A percentile compares a stretch with the other conserved stretches of the same genome.
Evolutionary conservation across 2,888 invertebrate genomes (phyloP).

Genomic region (Eulithis prunata): DNA sequence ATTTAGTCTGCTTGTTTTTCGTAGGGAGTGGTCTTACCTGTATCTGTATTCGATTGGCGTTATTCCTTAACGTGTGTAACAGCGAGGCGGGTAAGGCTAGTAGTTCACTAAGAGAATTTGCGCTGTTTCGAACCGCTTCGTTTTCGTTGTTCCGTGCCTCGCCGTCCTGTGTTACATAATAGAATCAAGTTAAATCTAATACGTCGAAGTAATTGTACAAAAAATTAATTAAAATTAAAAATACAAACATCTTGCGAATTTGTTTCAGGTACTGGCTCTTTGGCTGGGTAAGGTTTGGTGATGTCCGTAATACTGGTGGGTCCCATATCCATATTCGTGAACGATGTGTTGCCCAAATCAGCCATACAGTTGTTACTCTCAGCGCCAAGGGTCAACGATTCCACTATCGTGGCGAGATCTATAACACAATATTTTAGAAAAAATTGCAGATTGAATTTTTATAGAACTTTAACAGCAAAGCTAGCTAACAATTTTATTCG

Average conservation of each 20-base stretch:
- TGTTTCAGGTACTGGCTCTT: conserved; percentile 73
- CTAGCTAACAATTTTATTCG: too few species aligned
- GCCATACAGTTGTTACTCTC: conserved; percentile 85
- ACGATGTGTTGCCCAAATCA: conserved; percentile 72
- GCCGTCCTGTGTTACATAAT: conserved; percentile 49
- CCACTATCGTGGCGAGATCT: conserved; percentile 94
- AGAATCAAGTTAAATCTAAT: background rate
- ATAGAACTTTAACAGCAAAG: too few species aligned
- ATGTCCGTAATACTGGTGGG: conserved; percentile 81
- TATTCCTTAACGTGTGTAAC: conserved; percentile 69
- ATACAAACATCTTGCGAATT: conserved; percentile 68
- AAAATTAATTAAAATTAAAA: background rate
- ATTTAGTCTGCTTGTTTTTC: too few species aligned
- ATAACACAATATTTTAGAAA: background rate
- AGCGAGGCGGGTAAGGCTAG: conserved; percentile 82
- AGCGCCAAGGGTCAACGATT: conserved; percentile 89
- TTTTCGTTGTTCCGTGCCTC: conserved; percentile 52
- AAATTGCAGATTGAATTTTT: too few species aligned
- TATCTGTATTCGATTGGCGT: conserved; percentile 67
- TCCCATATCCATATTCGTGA: conserved; percentile 83
- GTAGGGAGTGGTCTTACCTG: conserved; percentile 53
- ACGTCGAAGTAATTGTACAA: too few species aligned
- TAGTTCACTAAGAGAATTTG: conserved; percentile 90
- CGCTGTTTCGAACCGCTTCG: conserved; percentile 90
- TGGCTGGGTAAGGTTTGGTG: conserved; percentile 81